Conservation (phyloP, 2,797 vertebrate species). For the Gambelia wislizenii region DNA sequence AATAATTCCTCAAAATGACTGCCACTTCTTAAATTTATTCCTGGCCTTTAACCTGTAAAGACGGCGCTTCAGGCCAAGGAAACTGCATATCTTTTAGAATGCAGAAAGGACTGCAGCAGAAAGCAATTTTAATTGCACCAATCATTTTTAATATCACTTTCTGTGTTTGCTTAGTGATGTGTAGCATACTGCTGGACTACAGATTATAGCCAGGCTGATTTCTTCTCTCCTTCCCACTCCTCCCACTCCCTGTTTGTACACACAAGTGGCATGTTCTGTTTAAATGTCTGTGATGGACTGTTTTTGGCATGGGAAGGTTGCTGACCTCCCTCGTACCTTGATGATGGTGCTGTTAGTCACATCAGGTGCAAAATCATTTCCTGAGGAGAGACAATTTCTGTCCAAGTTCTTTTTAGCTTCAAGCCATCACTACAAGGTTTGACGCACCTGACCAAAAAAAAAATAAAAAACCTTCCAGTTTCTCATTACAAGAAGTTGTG, state of each 20-base stretch:
- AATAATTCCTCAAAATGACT: background rate
- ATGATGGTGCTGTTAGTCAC: slow-evolving; percentile 32
- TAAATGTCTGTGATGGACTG: slow-evolving; percentile 49
- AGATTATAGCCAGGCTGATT: slow-evolving; percentile 41
- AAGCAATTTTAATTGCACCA: slow-evolving; percentile 33
- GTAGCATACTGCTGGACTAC: slow-evolving; percentile 43
- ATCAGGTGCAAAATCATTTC: slow-evolving; percentile 53
- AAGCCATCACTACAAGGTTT: slow-evolving; percentile 61
- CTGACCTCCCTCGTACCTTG: slow-evolving; percentile 42
- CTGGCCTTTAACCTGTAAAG: slow-evolving; percentile 11
- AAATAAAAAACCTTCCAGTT: slow-evolving; percentile 60
- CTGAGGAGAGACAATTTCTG: slow-evolving; percentile 56
- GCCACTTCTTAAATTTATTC: slow-evolving; percentile 4
- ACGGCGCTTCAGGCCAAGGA: slow-evolving; percentile 24
- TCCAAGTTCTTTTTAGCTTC: slow-evolving; percentile 49
- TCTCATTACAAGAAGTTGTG: slow-evolving; percentile 75
- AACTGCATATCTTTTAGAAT: slow-evolving; percentile 17
- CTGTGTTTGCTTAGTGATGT: slow-evolving; percentile 45
- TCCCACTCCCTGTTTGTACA: background rate
- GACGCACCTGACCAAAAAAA: slow-evolving; percentile 71
- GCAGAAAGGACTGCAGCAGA: slow-evolving; percentile 32
- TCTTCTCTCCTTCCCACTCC: accelerated
- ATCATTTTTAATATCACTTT: slow-evolving; percentile 44
- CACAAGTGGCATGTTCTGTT: slow-evolving; percentile 40
- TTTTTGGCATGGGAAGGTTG: slow-evolving; percentile 36